phyloP scores from a whole-genome alignment of 2,888 invertebrate species.

The Schrankia costaestrigalis region DNA sequence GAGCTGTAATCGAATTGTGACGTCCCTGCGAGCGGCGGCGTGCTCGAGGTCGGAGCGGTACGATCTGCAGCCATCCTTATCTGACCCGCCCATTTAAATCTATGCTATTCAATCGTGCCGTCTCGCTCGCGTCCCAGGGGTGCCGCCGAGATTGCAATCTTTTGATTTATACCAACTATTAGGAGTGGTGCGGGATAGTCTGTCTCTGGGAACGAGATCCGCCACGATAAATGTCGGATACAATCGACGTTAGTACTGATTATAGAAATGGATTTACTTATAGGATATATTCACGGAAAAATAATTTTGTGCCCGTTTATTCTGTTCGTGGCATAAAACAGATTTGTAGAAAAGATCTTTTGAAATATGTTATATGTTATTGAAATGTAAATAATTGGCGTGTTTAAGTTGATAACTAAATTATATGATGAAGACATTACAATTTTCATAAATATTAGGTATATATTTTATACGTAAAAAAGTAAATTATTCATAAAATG shows the following conservation, averaged over 20 bases:
- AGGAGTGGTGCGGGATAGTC: constrained; percentile 75
- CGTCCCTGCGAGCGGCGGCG: constrained; percentile 67
- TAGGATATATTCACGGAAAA: constrained; percentile 24
- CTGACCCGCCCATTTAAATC: constrained; percentile 79
- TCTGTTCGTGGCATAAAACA: neutral
- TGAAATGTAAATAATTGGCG: no score
- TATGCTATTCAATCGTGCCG: constrained; percentile 80
- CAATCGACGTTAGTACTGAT: constrained; percentile 72
- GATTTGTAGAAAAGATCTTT: neutral
- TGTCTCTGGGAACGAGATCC: constrained; percentile 70
- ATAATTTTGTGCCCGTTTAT: constrained; percentile 13
- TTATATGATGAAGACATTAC: no score
- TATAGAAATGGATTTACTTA: constrained; percentile 70
- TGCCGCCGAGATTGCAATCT: constrained; percentile 80
- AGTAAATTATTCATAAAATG: no score
- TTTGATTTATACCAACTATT: constrained; percentile 81
- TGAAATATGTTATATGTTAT: constrained; percentile 1
- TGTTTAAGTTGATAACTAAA: no score
- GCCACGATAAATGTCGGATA: constrained; percentile 66
- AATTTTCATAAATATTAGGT: no score
- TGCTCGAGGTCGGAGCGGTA: constrained; percentile 57
- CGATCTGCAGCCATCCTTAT: constrained; percentile 77
- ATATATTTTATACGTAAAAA: no score
- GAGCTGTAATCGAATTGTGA: constrained; percentile 81
- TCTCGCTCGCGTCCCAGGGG: constrained; percentile 80